Evolutionary conservation across 2,888 invertebrate species (phyloP).

Genomic region (Leptinotarsa juncta): DNA sequence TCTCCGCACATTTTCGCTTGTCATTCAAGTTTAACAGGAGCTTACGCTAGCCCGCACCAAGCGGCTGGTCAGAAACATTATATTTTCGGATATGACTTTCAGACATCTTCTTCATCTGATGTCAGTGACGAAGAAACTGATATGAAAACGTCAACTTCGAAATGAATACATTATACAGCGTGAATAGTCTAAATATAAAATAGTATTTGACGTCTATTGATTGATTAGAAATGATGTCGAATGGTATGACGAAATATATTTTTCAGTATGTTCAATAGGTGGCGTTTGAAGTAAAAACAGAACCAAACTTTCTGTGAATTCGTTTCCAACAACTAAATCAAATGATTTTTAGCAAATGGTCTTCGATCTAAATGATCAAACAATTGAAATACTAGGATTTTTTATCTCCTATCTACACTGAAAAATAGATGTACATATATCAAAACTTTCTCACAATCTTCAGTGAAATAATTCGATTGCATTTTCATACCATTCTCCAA

Average conservation of each 20-base stretch:
- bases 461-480: no score
- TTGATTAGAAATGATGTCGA: not conserved
- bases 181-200: not conserved
- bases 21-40: constrained; percentile 58
- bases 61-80: constrained; percentile 47
- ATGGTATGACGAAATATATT: not conserved
- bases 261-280: no score
- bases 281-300: no score
- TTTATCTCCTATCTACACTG: no score
- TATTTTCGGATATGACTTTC: constrained; percentile 61
- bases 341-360: no score
- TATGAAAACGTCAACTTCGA: constrained; percentile 35
- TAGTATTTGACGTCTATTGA: not conserved
- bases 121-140: constrained; percentile 37
- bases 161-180: constrained; percentile 12
- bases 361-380: no score
- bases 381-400: no score
- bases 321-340: not conserved
- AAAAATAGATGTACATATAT: no score
- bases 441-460: no score
- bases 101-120: constrained; percentile 53
- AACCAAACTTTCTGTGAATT: no score
- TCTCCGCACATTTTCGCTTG: constrained; percentile 52
- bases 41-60: constrained; percentile 47
- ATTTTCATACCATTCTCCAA: no score